These are phyloP conservation scores for Eurypyga helias DNA, from an alignment of 2,113 vertebrate genomes.

Conservation along the genomic window DNA sequence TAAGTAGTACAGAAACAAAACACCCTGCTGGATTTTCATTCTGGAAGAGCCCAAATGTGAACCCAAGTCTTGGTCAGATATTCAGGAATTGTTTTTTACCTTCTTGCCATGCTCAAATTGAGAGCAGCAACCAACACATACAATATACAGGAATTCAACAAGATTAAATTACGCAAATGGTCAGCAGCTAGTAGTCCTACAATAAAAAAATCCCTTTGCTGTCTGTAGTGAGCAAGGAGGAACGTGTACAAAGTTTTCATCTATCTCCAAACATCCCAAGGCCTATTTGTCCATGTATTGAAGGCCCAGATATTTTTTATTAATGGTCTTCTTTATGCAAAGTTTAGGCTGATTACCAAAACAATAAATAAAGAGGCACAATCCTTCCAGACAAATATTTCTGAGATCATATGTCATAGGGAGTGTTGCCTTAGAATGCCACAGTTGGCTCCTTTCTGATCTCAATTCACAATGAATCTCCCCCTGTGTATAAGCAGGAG, in stretches of 20 bases:
- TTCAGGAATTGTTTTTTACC: not conserved
- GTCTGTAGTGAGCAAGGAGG: not conserved
- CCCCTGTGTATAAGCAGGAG: not conserved
- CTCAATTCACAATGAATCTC: not conserved
- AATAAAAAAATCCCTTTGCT: not conserved
- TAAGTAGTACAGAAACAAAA: not conserved
- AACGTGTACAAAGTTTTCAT: not conserved
- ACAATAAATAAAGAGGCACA: not conserved
- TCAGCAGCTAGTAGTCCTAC: not conserved
- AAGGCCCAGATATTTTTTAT: not conserved
- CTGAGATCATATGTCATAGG: not conserved
- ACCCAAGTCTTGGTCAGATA: not conserved
- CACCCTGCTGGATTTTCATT: not conserved
- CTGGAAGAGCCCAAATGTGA: not conserved
- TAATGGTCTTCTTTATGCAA: not conserved
- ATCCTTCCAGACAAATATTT: not conserved
- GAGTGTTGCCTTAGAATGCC: not conserved
- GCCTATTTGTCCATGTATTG: not conserved
- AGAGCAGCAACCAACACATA: rapidly evolving
- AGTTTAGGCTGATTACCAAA: not conserved
- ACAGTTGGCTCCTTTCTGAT: not conserved
- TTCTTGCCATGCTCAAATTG: not conserved
- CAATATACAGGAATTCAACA: rapidly evolving
- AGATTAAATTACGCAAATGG: not conserved
- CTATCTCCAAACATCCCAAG: not conserved